A percentile compares a stretch with the other conserved stretches of the same genome.
Conservation (phyloP, 2,113 vertebrate species). For the Thunnus thynnus region DNA sequence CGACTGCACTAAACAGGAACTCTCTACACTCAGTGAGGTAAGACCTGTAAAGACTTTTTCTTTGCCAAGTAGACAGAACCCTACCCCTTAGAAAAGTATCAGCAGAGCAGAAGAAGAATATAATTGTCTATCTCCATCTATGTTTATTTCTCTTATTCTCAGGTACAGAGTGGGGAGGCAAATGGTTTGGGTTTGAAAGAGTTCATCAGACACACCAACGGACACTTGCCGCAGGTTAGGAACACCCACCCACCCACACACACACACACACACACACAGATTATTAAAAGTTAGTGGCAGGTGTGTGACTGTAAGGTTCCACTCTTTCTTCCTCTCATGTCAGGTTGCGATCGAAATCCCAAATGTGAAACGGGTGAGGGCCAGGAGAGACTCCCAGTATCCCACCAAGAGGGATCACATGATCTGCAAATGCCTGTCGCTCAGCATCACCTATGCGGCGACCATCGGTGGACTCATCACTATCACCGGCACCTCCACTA, state of each 20-base stretch:
- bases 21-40: conserved; percentile 89
- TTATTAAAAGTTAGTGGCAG: too few relatives aligned
- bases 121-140: not conserved
- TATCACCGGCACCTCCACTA: conserved; percentile 98
- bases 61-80: not conserved
- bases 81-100: not conserved
- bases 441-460: conserved; percentile 96
- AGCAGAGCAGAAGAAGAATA: not conserved
- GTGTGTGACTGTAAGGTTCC: too few relatives aligned
- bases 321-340: not conserved
- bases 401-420: conserved; percentile 93
- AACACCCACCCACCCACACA: too few relatives aligned
- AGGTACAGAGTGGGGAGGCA: conserved; percentile 72
- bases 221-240: conserved; percentile 88
- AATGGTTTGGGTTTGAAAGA: conserved; percentile 84
- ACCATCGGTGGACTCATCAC: conserved; percentile 98
- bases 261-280: too few relatives aligned
- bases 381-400: conserved; percentile 87
- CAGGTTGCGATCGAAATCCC: conserved; percentile 85
- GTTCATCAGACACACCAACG: conserved; percentile 81
- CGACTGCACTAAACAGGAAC: conserved; percentile 83
- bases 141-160: not conserved
- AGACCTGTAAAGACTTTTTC: not conserved
- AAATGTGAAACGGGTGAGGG: conserved; percentile 74
- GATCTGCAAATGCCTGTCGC: conserved; percentile 97